Conservation (phyloP, 2,797 vertebrate genomes). For the Lagocephalus sceleratus region DNA sequence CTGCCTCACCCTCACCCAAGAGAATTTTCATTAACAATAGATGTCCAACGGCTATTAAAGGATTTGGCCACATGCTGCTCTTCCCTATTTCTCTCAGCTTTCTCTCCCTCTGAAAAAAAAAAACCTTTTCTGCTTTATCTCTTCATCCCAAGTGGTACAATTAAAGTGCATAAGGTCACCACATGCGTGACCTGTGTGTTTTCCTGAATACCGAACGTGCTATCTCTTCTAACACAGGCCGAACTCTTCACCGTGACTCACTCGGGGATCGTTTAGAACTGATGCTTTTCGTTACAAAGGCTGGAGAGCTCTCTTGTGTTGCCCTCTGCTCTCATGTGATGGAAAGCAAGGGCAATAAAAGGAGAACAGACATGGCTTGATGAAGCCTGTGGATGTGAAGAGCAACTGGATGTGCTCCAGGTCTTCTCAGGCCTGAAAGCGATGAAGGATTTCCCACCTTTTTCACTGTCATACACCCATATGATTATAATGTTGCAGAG, state of each 20-base stretch:
- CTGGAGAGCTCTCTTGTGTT: constrained; percentile 33
- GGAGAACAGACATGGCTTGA: constrained; percentile 42
- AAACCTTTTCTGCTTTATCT: constrained; percentile 12
- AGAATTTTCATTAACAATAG: constrained; percentile 55
- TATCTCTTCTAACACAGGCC: constrained; percentile 22
- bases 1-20: constrained; percentile 33
- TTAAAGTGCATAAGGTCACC: constrained; percentile 61
- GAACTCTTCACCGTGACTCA: constrained; percentile 31
- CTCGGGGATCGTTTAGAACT: constrained; percentile 55
- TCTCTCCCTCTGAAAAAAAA: constrained; percentile 28
- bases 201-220: constrained; percentile 55
- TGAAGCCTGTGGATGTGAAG: constrained; percentile 37
- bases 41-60: constrained; percentile 51
- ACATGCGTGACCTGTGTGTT: constrained; percentile 30
- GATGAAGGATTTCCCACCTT: constrained; percentile 17
- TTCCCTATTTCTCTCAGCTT: constrained; percentile 39
- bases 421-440: constrained; percentile 14
- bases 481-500: constrained; percentile 20
- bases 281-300: constrained; percentile 46
- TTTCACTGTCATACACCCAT: constrained; percentile 29
- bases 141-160: constrained; percentile 54
- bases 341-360: constrained; percentile 16
- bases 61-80: constrained; percentile 57
- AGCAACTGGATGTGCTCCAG: constrained; percentile 9
- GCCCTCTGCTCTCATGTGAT: constrained; percentile 32